phyloP scores from a whole-genome alignment of 2,888 invertebrate species.

The Octonoba sinensis region DNA sequence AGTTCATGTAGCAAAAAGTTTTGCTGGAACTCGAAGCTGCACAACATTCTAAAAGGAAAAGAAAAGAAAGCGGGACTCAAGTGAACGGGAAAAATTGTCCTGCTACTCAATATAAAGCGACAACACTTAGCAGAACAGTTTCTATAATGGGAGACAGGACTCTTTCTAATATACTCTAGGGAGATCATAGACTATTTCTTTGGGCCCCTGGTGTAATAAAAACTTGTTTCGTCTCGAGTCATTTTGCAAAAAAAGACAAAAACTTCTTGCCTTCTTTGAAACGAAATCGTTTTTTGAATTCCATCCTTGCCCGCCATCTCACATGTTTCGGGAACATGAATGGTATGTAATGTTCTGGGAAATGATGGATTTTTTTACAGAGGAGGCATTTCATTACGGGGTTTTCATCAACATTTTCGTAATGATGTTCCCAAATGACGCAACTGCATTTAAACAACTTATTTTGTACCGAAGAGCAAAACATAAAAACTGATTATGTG shows the following conservation, averaged over 20 bases:
- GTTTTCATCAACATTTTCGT: too few relatives aligned
- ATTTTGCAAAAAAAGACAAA: conserved; percentile 22
- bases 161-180: conserved; percentile 44
- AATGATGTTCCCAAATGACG: too few relatives aligned
- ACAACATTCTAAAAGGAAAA: background rate
- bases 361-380: too few relatives aligned
- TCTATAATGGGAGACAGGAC: conserved; percentile 48
- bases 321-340: too few relatives aligned
- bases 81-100: conserved; percentile 9
- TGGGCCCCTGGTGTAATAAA: conserved; percentile 44
- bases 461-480: too few relatives aligned
- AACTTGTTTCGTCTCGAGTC: conserved; percentile 41
- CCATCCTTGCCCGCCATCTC: background rate
- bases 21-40: too few relatives aligned
- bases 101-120: conserved; percentile 48
- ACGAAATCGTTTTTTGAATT: conserved; percentile 34
- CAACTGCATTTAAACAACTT: too few relatives aligned
- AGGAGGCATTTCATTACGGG: too few relatives aligned
- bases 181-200: conserved; percentile 35
- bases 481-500: too few relatives aligned
- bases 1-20: too few relatives aligned
- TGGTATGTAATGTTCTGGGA: too few relatives aligned
- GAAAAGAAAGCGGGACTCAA: conserved; percentile 13
- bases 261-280: conserved; percentile 7
- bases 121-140: conserved; percentile 45